phyloP scores from a whole-genome alignment of 1,140 invertebrate species.

The Lysiphlebus fabarum region DNA sequence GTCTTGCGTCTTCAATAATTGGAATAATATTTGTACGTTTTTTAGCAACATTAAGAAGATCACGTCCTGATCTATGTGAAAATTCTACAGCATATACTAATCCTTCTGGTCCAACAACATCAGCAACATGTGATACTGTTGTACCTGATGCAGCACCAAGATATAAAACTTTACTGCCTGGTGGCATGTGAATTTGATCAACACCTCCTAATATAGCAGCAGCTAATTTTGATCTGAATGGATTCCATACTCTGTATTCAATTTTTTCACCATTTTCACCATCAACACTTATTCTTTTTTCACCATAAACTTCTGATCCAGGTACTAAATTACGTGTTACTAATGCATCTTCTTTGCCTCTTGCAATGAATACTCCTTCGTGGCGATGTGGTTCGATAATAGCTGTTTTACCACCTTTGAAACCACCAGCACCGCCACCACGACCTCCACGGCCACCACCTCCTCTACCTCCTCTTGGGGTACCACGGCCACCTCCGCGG shows the following conservation, averaged over 20 bases:
- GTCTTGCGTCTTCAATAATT: conserved; percentile 98
- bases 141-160: conserved; percentile 97
- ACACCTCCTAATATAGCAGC: conserved; percentile 96
- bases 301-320: conserved; percentile 97
- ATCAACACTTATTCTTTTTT: conserved; percentile 95
- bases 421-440: conserved; percentile 64
- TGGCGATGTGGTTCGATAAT: conserved; percentile 97
- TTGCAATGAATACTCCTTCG: conserved; percentile 93
- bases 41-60: conserved; percentile 97
- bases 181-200: conserved; percentile 94
- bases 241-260: conserved; percentile 99
- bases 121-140: conserved; percentile 98
- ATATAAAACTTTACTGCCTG: conserved; percentile 95
- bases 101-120: conserved; percentile 98
- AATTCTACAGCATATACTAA: conserved; percentile 99
- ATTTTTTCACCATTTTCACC: conserved; percentile 78
- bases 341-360: conserved; percentile 96
- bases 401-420: conserved; percentile 88
- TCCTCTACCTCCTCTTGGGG: conserved; percentile 34
- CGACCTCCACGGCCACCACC: conserved; percentile 46
- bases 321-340: conserved; percentile 93
- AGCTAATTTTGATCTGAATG: conserved; percentile 97
- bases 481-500: conserved; percentile 27
- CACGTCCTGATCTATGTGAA: conserved; percentile 92
- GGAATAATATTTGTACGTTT: conserved; percentile 98